Evolutionary conservation across 2,797 vertebrate genomes (phyloP).

Genomic region (Takifugu ocellatus): DNA sequence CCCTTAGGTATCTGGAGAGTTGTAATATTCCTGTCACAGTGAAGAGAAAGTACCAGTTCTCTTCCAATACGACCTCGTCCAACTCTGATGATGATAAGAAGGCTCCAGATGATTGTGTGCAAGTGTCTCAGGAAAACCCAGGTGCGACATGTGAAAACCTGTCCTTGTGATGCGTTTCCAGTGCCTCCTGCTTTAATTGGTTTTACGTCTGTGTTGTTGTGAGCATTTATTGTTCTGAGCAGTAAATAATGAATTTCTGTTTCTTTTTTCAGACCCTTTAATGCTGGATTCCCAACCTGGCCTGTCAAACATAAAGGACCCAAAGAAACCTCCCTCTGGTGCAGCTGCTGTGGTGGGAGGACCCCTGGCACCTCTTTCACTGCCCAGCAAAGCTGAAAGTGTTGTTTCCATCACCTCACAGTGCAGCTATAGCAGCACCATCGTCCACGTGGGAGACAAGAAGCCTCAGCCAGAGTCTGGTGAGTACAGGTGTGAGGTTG

Average conservation of each 20-base stretch:
- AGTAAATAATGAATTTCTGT: conserved; percentile 1
- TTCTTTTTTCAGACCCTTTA: conserved; percentile 44
- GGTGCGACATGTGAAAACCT: conserved; percentile 23
- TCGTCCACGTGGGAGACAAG: conserved; percentile 96
- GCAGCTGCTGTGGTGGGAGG: conserved; percentile 60
- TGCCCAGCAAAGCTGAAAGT: conserved; percentile 89
- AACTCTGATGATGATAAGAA: conserved; percentile 81
- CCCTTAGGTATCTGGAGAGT: conserved; percentile 88
- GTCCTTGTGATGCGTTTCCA: background rate
- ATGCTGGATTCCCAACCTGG: conserved; percentile 62
- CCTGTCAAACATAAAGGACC: conserved; percentile 65
- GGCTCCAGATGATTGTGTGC: conserved; percentile 59
- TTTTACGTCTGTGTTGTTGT: background rate
- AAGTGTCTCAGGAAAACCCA: conserved; percentile 67
- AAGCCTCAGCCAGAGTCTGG: conserved; percentile 89
- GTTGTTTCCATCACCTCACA: conserved; percentile 92
- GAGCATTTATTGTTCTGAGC: background rate
- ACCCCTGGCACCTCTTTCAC: conserved; percentile 75
- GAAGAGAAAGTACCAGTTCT: conserved; percentile 88
- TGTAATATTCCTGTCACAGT: conserved; percentile 84
- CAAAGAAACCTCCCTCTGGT: conserved; percentile 60
- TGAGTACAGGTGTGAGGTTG: conserved; percentile 40
- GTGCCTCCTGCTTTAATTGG: background rate
- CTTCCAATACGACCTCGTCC: conserved; percentile 74
- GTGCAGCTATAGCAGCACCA: conserved; percentile 98